A percentile compares a stretch with the other conserved stretches of the same genome.
Evolutionary conservation across 2,797 vertebrate species (phyloP).

Genomic region (Monodelphis domestica): DNA sequence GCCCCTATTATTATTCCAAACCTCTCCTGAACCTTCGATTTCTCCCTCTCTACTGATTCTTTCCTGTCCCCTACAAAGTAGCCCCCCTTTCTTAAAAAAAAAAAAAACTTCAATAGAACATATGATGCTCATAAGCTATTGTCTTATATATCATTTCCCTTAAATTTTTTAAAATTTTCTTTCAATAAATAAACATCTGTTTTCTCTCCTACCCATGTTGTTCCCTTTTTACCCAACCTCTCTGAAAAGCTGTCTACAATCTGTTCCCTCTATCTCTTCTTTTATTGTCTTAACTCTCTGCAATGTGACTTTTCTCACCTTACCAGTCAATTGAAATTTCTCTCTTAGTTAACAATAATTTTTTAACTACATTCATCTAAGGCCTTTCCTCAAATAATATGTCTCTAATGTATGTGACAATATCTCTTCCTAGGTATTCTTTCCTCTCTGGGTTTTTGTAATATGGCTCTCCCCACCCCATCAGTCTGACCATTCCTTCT

Average conservation of each 20-base stretch:
- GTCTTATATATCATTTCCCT: neutral
- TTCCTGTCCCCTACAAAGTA: neutral
- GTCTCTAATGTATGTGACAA: neutral
- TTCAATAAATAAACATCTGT: neutral
- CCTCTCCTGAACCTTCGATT: neutral
- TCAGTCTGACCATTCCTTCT: neutral
- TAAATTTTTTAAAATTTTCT: no score
- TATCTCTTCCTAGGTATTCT: neutral
- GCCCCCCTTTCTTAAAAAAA: neutral
- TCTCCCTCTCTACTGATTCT: neutral
- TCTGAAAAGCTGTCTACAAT: neutral
- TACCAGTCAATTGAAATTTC: neutral
- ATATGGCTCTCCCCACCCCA: neutral
- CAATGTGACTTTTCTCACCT: neutral
- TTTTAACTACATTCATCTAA: neutral
- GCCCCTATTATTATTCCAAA: neutral
- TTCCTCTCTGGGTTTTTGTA: neutral
- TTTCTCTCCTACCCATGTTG: neutral
- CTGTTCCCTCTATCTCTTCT: neutral
- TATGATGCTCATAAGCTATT: neutral
- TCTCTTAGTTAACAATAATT: neutral
- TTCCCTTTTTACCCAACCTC: neutral
- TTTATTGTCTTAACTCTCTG: no score
- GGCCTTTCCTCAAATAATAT: neutral
- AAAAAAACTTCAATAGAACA: neutral